These are phyloP conservation scores for Gracilinanus agilis DNA, from an alignment of 2,113 vertebrate genomes.

Conservation along the genomic window DNA sequence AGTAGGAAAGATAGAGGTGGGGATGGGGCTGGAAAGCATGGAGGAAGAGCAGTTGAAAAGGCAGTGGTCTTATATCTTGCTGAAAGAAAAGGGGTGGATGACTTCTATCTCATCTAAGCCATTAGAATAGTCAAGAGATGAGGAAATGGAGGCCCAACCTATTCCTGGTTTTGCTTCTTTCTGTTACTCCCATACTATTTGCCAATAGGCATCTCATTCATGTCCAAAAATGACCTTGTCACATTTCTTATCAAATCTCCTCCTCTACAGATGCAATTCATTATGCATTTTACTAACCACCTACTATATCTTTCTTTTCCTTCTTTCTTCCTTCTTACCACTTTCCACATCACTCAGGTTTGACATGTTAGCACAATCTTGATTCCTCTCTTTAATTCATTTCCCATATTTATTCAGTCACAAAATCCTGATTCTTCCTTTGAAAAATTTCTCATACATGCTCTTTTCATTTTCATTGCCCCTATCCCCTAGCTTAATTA, in stretches of 20 bases:
- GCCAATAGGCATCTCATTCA: not conserved
- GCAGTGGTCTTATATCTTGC: not conserved
- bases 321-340: not conserved
- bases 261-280: not conserved
- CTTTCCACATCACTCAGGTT: not conserved
- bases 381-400: not conserved
- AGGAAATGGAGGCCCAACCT: not conserved
- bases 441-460: not conserved
- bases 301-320: not conserved
- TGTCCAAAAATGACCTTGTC: not conserved
- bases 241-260: not conserved
- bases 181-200: not conserved
- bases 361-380: not conserved
- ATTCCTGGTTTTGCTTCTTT: not conserved
- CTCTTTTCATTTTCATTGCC: not conserved
- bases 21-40: not conserved
- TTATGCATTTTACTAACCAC: not conserved
- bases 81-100: not conserved
- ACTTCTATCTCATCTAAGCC: not conserved
- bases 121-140: not conserved
- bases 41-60: not conserved
- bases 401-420: not conserved
- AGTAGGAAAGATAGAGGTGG: not conserved
- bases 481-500: not conserved
- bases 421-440: not conserved